Evolutionary conservation across 2,797 vertebrate genomes (phyloP), one percentile per base, ranked within the genome.

Genomic region (Silurus lanzhouensis): DNA sequence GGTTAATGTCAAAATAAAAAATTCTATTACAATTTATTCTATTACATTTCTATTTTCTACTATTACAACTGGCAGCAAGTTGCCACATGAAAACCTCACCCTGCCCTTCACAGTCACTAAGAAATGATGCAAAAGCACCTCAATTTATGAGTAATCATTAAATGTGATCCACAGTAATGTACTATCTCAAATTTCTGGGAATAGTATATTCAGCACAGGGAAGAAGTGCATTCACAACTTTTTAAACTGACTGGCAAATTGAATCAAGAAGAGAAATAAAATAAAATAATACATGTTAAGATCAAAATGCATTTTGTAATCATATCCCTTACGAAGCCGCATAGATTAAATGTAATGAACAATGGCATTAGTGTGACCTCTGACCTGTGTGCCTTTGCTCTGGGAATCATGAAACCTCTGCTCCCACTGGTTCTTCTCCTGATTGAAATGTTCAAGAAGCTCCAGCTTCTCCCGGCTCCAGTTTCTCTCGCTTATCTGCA

Each of bases 381-480:
- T 75, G 48, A 85, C 96, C 96, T 95, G 95, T 90, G 94, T 93
- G 83, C 94, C 90, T 91, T 97, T 94, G 92, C 95, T 95, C 90
- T 96, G 97, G 88, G 96, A 91, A 67, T 99, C 97, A 90, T 95
- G 96, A 0, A 96, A 93, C 83, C 95, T 96, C 93, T 98, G 97
- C 88, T 98, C 98, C 91, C 95, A 96, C 91, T 96, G 96, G 88
- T 96, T 95, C 91, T 96, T 96, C 92, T 99, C 98, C 85, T 96
- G 96, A 92, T 97, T 96, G 88, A 99, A 96, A 88, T 94, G 95
- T 85, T 96, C 96, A 91, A 99, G 92, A 89, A 99, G 95, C 92
- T 99, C 97, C 91, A 98, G 92, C 91, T 98, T 98, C 93, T 99
- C 98, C 82, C 97, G 95, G 91, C 96, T 95, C 98, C 98, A 99